These are phyloP conservation scores for Tribolium madens DNA, from an alignment of 1,140 invertebrate genomes.

Conservation along the genomic window DNA sequence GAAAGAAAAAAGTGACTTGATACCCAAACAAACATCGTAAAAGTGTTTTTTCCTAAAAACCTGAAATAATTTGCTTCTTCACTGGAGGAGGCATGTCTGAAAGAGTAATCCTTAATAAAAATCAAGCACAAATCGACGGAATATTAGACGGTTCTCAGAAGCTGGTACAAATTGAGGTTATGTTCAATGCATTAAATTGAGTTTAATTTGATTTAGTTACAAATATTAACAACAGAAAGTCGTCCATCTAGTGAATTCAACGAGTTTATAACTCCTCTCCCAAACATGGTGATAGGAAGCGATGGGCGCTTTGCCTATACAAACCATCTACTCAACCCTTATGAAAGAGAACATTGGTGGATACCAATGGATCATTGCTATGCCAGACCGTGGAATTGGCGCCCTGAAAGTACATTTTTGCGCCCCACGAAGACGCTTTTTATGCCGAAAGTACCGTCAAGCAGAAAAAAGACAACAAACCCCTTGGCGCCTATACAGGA, in stretches of 20 bases:
- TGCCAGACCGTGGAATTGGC: slow-evolving; percentile 78
- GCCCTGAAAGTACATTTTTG: slow-evolving; percentile 75
- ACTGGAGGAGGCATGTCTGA: slow-evolving; percentile 3
- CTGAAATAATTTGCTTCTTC: neutral
- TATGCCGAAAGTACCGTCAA: slow-evolving; percentile 57
- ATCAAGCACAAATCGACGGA: neutral
- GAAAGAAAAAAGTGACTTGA: neutral
- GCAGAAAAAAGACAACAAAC: slow-evolving; percentile 56
- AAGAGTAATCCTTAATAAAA: neutral
- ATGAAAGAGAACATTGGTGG: slow-evolving; percentile 55
- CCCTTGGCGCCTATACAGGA: slow-evolving; percentile 50
- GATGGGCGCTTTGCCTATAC: neutral
- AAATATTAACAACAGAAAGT: neutral
- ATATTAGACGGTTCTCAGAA: slow-evolving; percentile 7
- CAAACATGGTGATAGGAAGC: slow-evolving; percentile 1
- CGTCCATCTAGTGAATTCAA: slow-evolving; percentile 4
- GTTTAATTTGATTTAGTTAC: slow-evolving; percentile 23
- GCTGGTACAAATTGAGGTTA: slow-evolving; percentile 31
- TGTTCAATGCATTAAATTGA: neutral
- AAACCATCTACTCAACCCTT: slow-evolving; percentile 1
- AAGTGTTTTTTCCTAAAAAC: neutral
- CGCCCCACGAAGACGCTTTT: slow-evolving; percentile 73
- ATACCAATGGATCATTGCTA: slow-evolving; percentile 76
- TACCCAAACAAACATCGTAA: neutral
- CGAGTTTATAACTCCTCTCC: neutral